Base-by-base conservation (phyloP, 2,797 vertebrate species). In the Pseudochromis fuscus region DNA sequence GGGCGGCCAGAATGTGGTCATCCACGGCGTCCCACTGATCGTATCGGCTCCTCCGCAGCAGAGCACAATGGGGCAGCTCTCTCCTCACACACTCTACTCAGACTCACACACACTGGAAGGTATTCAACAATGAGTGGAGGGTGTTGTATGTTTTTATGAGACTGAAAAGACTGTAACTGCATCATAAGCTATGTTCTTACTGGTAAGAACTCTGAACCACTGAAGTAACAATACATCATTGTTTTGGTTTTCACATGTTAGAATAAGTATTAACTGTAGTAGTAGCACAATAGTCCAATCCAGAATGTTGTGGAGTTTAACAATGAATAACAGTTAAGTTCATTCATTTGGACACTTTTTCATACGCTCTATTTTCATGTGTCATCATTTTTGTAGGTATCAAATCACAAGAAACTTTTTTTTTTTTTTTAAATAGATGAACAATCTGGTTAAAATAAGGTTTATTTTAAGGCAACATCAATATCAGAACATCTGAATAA, bases 1-100 rank as follows among this genome's bases (percentile, higher is more conserved):
- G 12, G 82, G 84, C 21, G 4, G 89, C 7, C 89, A 93, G 46
- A 90, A 90, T 0, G 75, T 95, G 69, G 89, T 94, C 51, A 90
- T 95, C 65, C 93, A 95, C 18, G 75, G 89, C 9, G 78, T 95
- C 2, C 94, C 93, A 0, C 83, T 95, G 10, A 82, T 94, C 0
- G 86, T 92, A 57, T 89, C 92, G 2, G 10, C 90, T 31, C 85
- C 77, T 33, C n/a, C 84, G 2, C 89, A 90, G 45, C 87, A 88
- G 40, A 67, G 58, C 4, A 19, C 72, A 0, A 66, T 83, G 7
- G 87, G 87, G 50, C 92, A 85, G 67, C 91, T 94, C 21, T 79
- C 93, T 24, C 75, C 91, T 3, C 88, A 92, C 67, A 83, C 87
- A 15, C 87, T 94, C 21, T 94, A 93, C 74, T 72, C 91, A 16